Base-by-base conservation (phyloP, 2,888 invertebrate species). In the Mythimna ferrago region DNA sequence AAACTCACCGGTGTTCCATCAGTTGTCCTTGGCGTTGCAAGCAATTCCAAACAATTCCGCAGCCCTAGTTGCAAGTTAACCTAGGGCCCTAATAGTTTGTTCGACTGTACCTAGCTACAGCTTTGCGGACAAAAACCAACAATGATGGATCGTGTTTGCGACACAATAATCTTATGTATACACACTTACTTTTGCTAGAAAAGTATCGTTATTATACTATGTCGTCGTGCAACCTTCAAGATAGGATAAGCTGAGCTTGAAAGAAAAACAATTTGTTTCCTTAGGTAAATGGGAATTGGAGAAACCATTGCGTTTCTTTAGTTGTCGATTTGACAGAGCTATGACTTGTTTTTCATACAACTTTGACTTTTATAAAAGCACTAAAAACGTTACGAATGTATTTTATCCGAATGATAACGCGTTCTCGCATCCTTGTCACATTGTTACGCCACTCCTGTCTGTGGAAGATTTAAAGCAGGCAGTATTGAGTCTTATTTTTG, bases 81-180 rank as follows among this genome's bases (percentile, higher is more conserved):
- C 4, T 26, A 6, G 14, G 14, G 5, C 56, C 38, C 19, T 56
- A 16, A 66, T 19, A 10, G 1, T n/a, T 66, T 38, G n/a, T 38
- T 66, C 10, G 38, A 66, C 26, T 80, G 78, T 73, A 61, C 61
- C 61, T 21, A 16, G 21, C 61, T 41, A 77, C 72, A 76, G 76
- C 80, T 81, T 83, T 85, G 73, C 80, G 77, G 82, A 71, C 85
- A 89, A 89, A 88, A 89, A 88, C 87, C 82, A 88, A 82, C 86
- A 83, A 82, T 89, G 89, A 89, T 89, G 87, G 88, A 89, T 89
- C 72, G 77, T 77, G 83, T 76, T 78, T 73, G 80, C 77, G 80
- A 82, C 70, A 78, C 76, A 79, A 77, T 77, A 79, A 81, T 83
- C 81, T 73, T 75, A 73, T 71, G 71, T 81, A 69, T 71, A 81